phyloP scores from a whole-genome alignment of 37 sponge, comb jelly and placozoan genomes.

The Halichondria panicea region DNA sequence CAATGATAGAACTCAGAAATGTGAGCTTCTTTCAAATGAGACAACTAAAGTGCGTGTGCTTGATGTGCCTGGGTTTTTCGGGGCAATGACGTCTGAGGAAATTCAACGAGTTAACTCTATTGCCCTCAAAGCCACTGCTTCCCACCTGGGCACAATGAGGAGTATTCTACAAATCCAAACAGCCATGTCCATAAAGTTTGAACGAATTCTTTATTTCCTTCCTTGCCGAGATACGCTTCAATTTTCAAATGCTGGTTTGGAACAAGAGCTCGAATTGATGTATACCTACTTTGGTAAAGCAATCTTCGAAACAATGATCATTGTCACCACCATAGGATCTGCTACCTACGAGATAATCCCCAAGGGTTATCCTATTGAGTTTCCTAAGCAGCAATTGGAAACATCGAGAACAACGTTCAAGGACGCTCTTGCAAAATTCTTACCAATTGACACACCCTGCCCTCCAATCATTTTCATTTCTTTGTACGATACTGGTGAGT shows the following conservation, averaged over 20 bases:
- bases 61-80: constrained; percentile 26
- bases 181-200: background rate
- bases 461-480: constrained; percentile 16
- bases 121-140: too few relatives aligned
- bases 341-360: background rate
- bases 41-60: constrained; percentile 6
- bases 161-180: constrained; percentile 5
- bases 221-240: constrained; percentile 2
- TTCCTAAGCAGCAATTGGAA: background rate
- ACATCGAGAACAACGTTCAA: too few relatives aligned
- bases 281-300: constrained; percentile 6
- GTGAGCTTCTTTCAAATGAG: constrained; percentile 7
- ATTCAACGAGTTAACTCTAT: too few relatives aligned
- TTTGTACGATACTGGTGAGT: background rate
- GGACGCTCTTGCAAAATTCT: background rate
- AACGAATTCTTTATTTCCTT: constrained; percentile 14
- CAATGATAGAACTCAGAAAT: background rate
- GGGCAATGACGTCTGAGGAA: too few relatives aligned
- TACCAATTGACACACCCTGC: background rate
- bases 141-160: too few relatives aligned
- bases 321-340: constrained; percentile 5
- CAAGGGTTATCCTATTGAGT: background rate
- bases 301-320: constrained; percentile 26
- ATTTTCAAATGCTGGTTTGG: background rate
- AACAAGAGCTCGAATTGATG: constrained; percentile 4